Base-by-base conservation (phyloP, 2,113 vertebrate genomes). In the Climacteris rufus region DNA sequence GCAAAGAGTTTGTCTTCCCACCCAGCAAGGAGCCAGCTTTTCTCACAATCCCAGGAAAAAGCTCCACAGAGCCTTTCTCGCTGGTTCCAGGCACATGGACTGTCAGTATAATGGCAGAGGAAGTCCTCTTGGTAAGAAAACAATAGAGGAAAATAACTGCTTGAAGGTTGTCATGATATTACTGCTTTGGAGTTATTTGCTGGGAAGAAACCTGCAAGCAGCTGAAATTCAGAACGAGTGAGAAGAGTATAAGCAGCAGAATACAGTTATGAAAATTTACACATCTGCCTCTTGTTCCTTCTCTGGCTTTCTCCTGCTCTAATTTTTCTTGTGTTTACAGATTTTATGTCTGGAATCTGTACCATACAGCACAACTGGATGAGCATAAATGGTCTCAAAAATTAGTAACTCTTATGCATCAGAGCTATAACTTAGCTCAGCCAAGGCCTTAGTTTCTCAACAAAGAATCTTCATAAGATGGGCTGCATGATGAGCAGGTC, bases 51-150 rank as follows among this genome's bases (percentile, higher is more conserved):
- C 99, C 99, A 13, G 98, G 99, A 96, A 98, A 98, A 52, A 98
- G 97, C 85, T 98, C 98, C 52, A 94, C 98, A 72, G 98, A 99
- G 42, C 95, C 98, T 5, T 99, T 99, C 96, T 97, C 92, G 11
- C 93, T 99, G 93, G 89, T 63, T 42, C 97, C 98, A 68, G 99
- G 99, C 74, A 98, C 30, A 0, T 99, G 99, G 99, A 97, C 98
- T 64, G 95, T 99, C 96, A 98, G 97, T 83, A 98, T 99, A 82
- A 97, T 87, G 89, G 99, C 98, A 37, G 98, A 99, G 88, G 99
- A 98, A 39, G 96, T 99, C 52, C 98, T 99, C 20, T 96, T 99
- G 98, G 99, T 99, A 97, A 99, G 99, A 85, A 76, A 78, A 64
- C 56, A 80, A 39, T 47, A 83, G 68, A 70, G n/a, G 52, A 85